Evolutionary conservation across 2,113 vertebrate genomes (phyloP).

Genomic region (Etheostoma cragini): DNA sequence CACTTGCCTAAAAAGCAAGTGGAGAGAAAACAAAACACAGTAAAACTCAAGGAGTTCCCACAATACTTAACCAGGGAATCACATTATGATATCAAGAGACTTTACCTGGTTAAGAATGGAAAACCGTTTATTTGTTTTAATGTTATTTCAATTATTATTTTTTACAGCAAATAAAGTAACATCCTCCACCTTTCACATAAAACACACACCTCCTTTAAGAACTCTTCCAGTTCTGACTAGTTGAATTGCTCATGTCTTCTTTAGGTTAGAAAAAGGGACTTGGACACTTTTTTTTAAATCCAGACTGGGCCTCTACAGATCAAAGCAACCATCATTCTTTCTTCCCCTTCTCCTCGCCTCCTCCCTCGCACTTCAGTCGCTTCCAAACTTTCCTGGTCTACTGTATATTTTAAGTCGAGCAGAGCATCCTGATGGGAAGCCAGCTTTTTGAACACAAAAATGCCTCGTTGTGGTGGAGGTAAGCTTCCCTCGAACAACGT

Average conservation of each 20-base stretch:
- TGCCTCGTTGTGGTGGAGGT: conserved; percentile 52
- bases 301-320: conserved; percentile 74
- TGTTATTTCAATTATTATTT: not conserved
- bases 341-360: conserved; percentile 49
- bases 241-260: conserved; percentile 51
- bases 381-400: conserved; percentile 73
- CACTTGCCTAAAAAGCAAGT: conserved; percentile 59
- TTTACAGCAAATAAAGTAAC: not conserved
- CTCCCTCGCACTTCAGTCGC: conserved; percentile 66
- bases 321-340: conserved; percentile 81
- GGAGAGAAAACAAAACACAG: conserved; percentile 31
- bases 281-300: conserved; percentile 54
- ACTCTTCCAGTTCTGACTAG: not conserved
- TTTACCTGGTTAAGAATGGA: not conserved
- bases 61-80: conserved; percentile 2
- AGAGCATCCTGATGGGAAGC: conserved; percentile 72
- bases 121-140: not conserved
- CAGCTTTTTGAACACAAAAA: conserved; percentile 64
- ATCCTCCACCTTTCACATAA: not conserved
- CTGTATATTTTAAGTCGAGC: conserved; percentile 78
- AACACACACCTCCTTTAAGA: conserved; percentile 1
- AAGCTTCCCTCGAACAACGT: conserved; percentile 53
- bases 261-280: conserved; percentile 49
- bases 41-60: conserved; percentile 17
- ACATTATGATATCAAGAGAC: not conserved